Base-by-base conservation (phyloP, 1,140 invertebrate species). In the Phymastichus coffea region DNA sequence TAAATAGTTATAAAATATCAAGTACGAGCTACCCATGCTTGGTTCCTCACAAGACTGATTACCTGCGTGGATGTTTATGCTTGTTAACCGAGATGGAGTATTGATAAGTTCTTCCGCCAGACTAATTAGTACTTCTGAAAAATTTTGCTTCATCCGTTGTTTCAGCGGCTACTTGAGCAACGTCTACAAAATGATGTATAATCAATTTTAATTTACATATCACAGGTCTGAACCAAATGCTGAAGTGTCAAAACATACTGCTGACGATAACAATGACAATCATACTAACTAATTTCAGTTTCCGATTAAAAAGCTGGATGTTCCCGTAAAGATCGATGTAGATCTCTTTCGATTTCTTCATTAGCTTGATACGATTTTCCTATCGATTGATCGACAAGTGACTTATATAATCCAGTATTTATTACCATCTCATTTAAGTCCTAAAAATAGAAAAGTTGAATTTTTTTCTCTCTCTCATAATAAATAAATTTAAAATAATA, bases 271-370 rank as follows among this genome's bases (percentile, higher is more conserved):
- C n/a, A n/a, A n/a, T n/a, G n/a, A n/a, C n/a, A n/a, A n/a, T n/a
- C n/a, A n/a, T n/a, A n/a, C n/a, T n/a, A n/a, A 64, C 88, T 89
- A 49, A 99, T 98, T 64, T 93, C 93, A 74, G 70, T 66, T 41
- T 91, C 86, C 55, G 87, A 89, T 75, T 99, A 96, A 76, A 98
- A 99, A 1, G 97, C 97, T 6, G 94, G 94, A 85, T 99, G 96
- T 80, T 99, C 97, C 0, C 97, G 97, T 49, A 99, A 80, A 3
- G 96, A 98, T 56, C 96, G 86, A 76, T 98, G 95, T n/a, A 99
- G 80, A 82, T 99, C 97, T 66, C 97, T 82, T 80, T 99, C 97
- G 63, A 99, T 99, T 82, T 99, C 97, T 66, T 99, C 97, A 69
- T 96, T 94, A 9, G 91, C 89, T 61, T 91, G 85, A 41, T 87